Evolutionary conservation across 23 tunicate genomes (phyloP).

Genomic region (Aplidium turbinatum): DNA sequence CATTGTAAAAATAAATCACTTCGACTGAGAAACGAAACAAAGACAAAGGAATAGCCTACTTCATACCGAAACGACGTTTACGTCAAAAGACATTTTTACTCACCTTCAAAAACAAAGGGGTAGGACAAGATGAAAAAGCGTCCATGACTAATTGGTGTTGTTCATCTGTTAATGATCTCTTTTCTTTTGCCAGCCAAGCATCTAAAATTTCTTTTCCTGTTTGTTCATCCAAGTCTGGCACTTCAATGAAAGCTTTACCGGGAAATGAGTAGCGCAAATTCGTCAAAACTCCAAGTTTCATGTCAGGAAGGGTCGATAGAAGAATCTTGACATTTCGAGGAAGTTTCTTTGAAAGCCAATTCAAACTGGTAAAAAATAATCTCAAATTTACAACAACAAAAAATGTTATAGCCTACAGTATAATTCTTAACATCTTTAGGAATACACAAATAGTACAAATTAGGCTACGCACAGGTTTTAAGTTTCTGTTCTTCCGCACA

Average conservation of each 20-base stretch:
- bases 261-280: constrained; percentile 35
- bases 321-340: constrained; percentile 57
- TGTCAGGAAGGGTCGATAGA: constrained; percentile 67
- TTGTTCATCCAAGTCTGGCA: constrained; percentile 41
- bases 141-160: constrained; percentile 50
- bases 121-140: constrained; percentile 44
- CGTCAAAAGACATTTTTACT: too few species aligned
- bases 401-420: too few species aligned
- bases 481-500: not conserved
- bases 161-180: constrained; percentile 31
- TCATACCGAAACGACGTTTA: too few species aligned
- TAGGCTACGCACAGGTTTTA: not conserved
- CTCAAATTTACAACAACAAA: not conserved
- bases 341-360: constrained; percentile 74
- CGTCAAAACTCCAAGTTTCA: constrained; percentile 37
- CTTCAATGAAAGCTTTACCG: constrained; percentile 39
- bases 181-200: constrained; percentile 38
- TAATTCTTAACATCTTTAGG: not conserved
- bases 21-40: too few species aligned
- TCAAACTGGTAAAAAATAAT: constrained; percentile 30
- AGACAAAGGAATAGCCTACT: too few species aligned
- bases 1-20: too few species aligned
- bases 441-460: not conserved
- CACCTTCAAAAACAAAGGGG: constrained; percentile 79
- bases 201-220: constrained; percentile 62